Conservation (phyloP, 2,797 vertebrate genomes). For the Enteromius argenteus region DNA sequence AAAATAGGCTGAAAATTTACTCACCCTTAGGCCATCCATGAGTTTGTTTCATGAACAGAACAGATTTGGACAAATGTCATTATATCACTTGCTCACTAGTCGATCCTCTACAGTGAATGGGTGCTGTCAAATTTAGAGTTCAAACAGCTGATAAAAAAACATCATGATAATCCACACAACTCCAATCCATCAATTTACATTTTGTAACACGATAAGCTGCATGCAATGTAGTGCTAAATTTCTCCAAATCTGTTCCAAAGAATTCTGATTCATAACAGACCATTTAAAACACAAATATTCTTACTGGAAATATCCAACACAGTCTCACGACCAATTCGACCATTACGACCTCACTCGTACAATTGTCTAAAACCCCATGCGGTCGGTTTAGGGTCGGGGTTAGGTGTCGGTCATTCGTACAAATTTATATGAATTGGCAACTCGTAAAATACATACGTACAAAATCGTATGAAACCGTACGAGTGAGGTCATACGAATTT, state of each 20-base stretch:
- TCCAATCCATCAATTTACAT: background rate
- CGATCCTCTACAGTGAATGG: background rate
- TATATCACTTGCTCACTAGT: background rate
- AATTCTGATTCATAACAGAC: too few species aligned
- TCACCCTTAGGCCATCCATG: background rate
- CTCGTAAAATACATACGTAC: too few species aligned
- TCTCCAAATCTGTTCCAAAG: background rate
- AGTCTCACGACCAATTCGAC: too few species aligned
- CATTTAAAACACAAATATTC: too few species aligned
- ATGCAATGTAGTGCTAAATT: background rate
- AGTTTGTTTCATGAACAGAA: background rate
- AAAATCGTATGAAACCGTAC: too few species aligned
- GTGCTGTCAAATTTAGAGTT: background rate
- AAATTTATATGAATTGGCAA: too few species aligned
- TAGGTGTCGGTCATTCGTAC: too few species aligned
- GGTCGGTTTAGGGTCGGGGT: too few species aligned
- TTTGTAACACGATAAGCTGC: background rate
- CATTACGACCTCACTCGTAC: too few species aligned
- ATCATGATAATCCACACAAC: background rate
- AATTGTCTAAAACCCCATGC: too few species aligned
- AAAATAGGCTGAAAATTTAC: background rate
- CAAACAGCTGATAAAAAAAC: background rate
- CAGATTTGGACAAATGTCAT: background rate
- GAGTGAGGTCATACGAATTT: too few species aligned
- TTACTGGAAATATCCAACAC: too few species aligned